Conservation (phyloP, 1,140 invertebrate species). For the Oryctes rhinoceros region DNA sequence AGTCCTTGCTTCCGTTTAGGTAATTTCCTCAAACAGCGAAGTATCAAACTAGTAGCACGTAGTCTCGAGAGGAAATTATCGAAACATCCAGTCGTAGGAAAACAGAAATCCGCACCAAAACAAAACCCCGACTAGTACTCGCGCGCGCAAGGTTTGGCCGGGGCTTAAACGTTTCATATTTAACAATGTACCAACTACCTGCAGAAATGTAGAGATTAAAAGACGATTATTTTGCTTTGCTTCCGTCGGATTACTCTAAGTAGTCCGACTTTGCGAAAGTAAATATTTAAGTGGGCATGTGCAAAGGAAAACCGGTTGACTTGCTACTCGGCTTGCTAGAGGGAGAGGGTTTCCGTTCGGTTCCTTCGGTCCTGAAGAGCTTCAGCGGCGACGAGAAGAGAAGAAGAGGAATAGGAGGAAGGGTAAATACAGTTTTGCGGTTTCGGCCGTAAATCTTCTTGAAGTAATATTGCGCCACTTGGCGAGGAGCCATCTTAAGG, state of each 20-base stretch:
- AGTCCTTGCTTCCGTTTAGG: too few species aligned
- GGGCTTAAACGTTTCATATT: conserved; percentile 46
- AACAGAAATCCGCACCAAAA: conserved; percentile 10
- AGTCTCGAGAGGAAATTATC: conserved; percentile 5
- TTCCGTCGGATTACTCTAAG: conserved; percentile 48
- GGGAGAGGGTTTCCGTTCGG: neutral
- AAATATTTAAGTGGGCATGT: conserved; percentile 49
- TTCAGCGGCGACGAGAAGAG: too few species aligned
- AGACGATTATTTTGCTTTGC: conserved; percentile 50
- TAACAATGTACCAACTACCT: conserved; percentile 46
- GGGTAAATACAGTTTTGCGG: conserved; percentile 32
- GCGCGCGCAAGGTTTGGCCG: neutral
- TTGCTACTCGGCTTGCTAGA: neutral
- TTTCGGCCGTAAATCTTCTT: conserved; percentile 32
- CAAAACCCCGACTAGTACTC: neutral
- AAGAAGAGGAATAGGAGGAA: too few species aligned
- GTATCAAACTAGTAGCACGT: too few species aligned
- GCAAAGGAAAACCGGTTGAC: conserved; percentile 39
- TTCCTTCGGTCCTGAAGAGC: neutral
- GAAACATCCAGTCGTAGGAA: neutral
- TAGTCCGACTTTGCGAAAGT: conserved; percentile 47
- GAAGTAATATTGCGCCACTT: conserved; percentile 36
- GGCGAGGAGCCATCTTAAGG: conserved; percentile 28
- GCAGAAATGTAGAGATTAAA: conserved; percentile 49
- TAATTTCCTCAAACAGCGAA: too few species aligned